Conservation (phyloP, 1,140 invertebrate genomes). For the Dendroctonus valens region DNA sequence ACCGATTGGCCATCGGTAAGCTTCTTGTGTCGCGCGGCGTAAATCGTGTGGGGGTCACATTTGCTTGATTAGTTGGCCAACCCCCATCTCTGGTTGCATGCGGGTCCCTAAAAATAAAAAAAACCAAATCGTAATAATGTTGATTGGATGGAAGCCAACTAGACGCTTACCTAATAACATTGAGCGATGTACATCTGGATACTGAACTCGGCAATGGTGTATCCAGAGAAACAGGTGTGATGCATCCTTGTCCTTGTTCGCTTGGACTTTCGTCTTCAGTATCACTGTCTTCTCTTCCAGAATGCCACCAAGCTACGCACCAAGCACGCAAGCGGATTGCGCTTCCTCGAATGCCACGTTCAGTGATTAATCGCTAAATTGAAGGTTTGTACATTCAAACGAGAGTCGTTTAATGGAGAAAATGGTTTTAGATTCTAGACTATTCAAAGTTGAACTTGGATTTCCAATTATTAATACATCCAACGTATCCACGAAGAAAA, state of each 20-base stretch:
- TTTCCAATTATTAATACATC: too few species aligned
- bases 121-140: neutral
- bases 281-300: constrained; percentile 74
- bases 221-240: constrained; percentile 81
- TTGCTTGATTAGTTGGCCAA: constrained; percentile 39
- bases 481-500: too few species aligned
- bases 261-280: constrained; percentile 67
- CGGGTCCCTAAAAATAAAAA: constrained; percentile 51
- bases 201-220: constrained; percentile 81
- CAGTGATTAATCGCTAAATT: neutral
- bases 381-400: too few species aligned
- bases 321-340: constrained; percentile 62
- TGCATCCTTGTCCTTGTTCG: constrained; percentile 69
- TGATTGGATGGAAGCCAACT: neutral
- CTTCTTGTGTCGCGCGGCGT: constrained; percentile 49
- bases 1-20: constrained; percentile 50
- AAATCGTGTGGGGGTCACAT: constrained; percentile 45
- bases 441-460: too few species aligned
- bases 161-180: constrained; percentile 62
- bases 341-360: constrained; percentile 34
- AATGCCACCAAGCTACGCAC: constrained; percentile 85
- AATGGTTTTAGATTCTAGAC: too few species aligned
- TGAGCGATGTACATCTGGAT: constrained; percentile 78
- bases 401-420: too few species aligned
- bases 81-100: constrained; percentile 47